Percentiles rank a stretch among this genome's conserved stretches.
These are phyloP conservation scores for Clinocottus analis DNA, from an alignment of 2,113 vertebrate species.

Conservation along the genomic window DNA sequence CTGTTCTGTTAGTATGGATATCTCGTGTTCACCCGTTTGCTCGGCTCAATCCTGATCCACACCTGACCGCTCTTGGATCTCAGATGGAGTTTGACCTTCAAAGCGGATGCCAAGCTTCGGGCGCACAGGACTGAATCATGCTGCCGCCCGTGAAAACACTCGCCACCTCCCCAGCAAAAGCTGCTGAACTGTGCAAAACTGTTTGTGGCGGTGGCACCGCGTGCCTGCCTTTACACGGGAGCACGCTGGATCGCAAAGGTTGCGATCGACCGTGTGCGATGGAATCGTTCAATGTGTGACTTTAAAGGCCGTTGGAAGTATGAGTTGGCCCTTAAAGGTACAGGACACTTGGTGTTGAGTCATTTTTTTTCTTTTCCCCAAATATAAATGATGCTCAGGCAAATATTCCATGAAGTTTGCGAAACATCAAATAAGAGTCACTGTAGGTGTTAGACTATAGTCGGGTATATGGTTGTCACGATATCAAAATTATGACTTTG, in stretches of 20 bases:
- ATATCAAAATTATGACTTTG: no score
- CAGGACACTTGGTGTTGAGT: background rate
- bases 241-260: slow-evolving; percentile 18
- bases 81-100: slow-evolving; percentile 44
- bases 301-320: background rate
- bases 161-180: slow-evolving; percentile 17
- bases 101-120: background rate
- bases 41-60: slow-evolving; percentile 22
- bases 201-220: background rate
- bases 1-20: background rate
- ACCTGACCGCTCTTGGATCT: slow-evolving; percentile 16
- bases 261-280: slow-evolving; percentile 13
- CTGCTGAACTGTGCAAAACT: slow-evolving; percentile 33
- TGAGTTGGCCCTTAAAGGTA: background rate
- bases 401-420: background rate
- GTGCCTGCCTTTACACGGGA: slow-evolving; percentile 6
- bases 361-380: background rate
- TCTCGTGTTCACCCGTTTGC: slow-evolving; percentile 21
- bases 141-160: slow-evolving; percentile 30
- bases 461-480: no score
- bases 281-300: background rate
- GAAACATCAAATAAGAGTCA: background rate
- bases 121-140: slow-evolving; percentile 22
- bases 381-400: background rate
- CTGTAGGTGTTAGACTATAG: background rate